Base-by-base conservation (phyloP, 2,797 vertebrate species). In the Parotocinclus haroldoi region DNA sequence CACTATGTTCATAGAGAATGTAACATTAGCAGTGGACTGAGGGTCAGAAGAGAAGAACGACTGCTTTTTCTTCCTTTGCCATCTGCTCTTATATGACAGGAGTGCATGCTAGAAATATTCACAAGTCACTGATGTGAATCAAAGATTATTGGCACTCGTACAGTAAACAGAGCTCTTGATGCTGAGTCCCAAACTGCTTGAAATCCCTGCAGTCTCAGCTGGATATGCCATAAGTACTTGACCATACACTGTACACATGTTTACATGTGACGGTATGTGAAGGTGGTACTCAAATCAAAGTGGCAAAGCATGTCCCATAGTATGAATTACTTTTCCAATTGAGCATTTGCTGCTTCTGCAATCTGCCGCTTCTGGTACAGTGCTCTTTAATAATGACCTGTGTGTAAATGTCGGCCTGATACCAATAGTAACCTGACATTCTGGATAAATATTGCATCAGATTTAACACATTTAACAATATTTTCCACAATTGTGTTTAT, bases 51-150 rank as follows among this genome's bases (percentile, higher is more conserved):
- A 27, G 46, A 18, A 44, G 8, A 57, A 57, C 45, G 61, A 72
- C 56, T 52, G 63, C n/a, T 39, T n/a, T 51, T 7, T 52, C 9
- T 44, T 4, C 13, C 8, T 65, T 36, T 38, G 52, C 17, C 14
- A 65, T 79, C 79, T 84, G 83, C 84, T 85, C 72, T 75, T 62
- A 68, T 62, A 69, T 78, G 83, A 81, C 84, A 84, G 81, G 75
- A 74, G 58, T 70, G 78, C 81, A 71, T 76, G 77, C 79, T 76
- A 58, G 75, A 79, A 50, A 58, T 27, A 60, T 70, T 69, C 57
- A 36, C n/a, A 60, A 80, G 79, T 84, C 78, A 76, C 75, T 84
- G 87, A 89, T 79, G 76, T 73, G 83, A 86, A 87, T 87, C 76
- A 69, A 76, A 83, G 80, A 63, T 52, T 81, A 88, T 77, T 73